Percentiles rank a stretch among this genome's conserved stretches.
Conservation (phyloP, 2,888 invertebrate genomes). For the Camponotus fellah region DNA sequence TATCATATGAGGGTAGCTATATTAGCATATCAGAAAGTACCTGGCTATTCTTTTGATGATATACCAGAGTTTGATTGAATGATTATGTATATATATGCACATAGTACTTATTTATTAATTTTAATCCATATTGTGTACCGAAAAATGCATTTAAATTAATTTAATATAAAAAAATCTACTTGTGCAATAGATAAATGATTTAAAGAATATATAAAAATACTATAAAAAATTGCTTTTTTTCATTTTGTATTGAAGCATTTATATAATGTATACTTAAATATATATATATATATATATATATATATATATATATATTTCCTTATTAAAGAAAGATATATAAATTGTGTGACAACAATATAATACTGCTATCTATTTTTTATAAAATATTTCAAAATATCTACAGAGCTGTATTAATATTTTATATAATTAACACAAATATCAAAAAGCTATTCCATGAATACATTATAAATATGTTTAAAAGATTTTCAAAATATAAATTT, state of each 20-base stretch:
- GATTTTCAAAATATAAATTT: constrained; percentile 28
- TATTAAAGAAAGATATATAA: neutral
- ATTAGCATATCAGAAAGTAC: constrained; percentile 93
- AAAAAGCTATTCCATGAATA: neutral
- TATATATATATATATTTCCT: neutral
- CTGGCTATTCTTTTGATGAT: constrained; percentile 95
- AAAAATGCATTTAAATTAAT: constrained; percentile 20
- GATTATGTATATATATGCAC: constrained; percentile 11
- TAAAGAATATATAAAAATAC: neutral
- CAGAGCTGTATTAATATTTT: neutral
- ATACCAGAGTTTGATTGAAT: constrained; percentile 94
- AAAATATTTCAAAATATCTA: constrained; percentile 1
- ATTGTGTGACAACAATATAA: neutral
- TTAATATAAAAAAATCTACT: constrained; percentile 8
- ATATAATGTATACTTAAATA: constrained; percentile 6
- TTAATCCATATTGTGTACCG: neutral
- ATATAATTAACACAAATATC: neutral
- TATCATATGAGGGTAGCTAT: constrained; percentile 96
- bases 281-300: neutral
- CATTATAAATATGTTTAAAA: neutral
- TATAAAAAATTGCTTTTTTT: neutral
- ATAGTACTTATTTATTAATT: constrained; percentile 43
- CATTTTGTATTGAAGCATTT: neutral
- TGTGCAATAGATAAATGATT: neutral
- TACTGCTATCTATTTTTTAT: neutral